A percentile compares a stretch with the other conserved stretches of the same genome.
phyloP scores from a whole-genome alignment of 2,113 vertebrate species.

The Eulemur macaco region DNA sequence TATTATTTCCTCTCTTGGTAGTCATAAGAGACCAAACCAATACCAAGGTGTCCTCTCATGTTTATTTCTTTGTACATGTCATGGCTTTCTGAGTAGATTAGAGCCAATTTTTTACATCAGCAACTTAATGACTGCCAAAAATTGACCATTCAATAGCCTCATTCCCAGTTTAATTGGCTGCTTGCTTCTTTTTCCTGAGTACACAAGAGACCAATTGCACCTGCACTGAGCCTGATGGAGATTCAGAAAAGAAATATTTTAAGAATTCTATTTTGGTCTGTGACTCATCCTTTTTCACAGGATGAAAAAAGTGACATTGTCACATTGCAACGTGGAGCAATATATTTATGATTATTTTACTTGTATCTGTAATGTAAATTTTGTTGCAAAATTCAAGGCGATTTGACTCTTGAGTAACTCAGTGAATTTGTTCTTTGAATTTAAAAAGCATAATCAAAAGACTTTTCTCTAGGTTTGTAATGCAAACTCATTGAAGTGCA shows the following conservation, averaged over 20 bases:
- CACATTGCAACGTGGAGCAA: not conserved
- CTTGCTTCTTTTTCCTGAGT: constrained; percentile 38
- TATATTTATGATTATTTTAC: constrained; percentile 63
- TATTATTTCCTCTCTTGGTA: not conserved
- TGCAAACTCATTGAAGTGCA: constrained; percentile 48
- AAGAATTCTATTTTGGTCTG: constrained; percentile 59
- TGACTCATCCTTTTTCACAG: constrained; percentile 13
- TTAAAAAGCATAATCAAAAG: constrained; percentile 64
- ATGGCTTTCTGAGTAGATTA: constrained; percentile 4
- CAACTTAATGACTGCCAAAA: constrained; percentile 23
- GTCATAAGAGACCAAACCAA: not conserved
- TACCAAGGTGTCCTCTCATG: not conserved
- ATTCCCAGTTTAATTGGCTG: constrained; percentile 61
- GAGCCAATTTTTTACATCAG: constrained; percentile 35
- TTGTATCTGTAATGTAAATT: constrained; percentile 71
- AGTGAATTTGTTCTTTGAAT: constrained; percentile 50
- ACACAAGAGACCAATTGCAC: constrained; percentile 46
- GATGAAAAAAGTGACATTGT: constrained; percentile 52
- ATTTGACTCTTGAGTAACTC: constrained; percentile 60
- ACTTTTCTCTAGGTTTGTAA: constrained; percentile 46
- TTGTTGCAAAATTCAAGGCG: constrained; percentile 50
- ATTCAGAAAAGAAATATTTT: constrained; percentile 51
- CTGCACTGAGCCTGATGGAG: constrained; percentile 15
- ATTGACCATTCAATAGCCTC: constrained; percentile 36
- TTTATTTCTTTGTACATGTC: not conserved